Evolutionary conservation across 1,140 invertebrate species (phyloP).

Genomic region (Diorhabda sublineata): DNA sequence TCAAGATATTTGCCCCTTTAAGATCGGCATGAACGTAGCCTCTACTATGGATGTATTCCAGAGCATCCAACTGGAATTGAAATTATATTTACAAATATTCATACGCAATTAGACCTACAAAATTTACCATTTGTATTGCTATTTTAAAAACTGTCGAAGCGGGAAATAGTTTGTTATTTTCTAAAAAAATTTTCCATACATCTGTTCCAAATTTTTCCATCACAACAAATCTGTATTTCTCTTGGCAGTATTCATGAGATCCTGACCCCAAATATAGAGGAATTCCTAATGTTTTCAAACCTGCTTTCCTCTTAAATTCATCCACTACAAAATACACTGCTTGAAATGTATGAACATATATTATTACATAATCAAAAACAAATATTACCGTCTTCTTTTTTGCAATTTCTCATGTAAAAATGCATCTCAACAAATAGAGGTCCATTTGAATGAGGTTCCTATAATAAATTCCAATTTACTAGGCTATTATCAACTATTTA

Average conservation of each 20-base stretch:
- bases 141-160: conserved; percentile 72
- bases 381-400: conserved; percentile 69
- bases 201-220: conserved; percentile 89
- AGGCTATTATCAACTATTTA: not conserved
- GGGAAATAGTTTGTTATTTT: conserved; percentile 67
- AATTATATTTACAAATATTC: not conserved
- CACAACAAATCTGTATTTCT: conserved; percentile 86
- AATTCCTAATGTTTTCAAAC: conserved; percentile 77
- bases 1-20: conserved; percentile 85
- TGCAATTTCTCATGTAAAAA: conserved; percentile 86
- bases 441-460: conserved; percentile 91
- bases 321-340: conserved; percentile 59
- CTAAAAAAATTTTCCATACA: conserved; percentile 75
- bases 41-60: conserved; percentile 83
- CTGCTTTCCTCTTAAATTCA: conserved; percentile 67
- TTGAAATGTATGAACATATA: not conserved
- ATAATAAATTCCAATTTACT: conserved; percentile 31
- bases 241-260: conserved; percentile 67
- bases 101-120: not conserved
- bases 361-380: conserved; percentile 22
- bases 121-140: conserved; percentile 79
- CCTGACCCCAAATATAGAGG: conserved; percentile 81
- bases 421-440: conserved; percentile 94
- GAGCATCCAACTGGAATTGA: conserved; percentile 65
- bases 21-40: conserved; percentile 90